Evolutionary conservation across 2,888 invertebrate genomes (phyloP).

Genomic region (Ceriagrion tenellum): DNA sequence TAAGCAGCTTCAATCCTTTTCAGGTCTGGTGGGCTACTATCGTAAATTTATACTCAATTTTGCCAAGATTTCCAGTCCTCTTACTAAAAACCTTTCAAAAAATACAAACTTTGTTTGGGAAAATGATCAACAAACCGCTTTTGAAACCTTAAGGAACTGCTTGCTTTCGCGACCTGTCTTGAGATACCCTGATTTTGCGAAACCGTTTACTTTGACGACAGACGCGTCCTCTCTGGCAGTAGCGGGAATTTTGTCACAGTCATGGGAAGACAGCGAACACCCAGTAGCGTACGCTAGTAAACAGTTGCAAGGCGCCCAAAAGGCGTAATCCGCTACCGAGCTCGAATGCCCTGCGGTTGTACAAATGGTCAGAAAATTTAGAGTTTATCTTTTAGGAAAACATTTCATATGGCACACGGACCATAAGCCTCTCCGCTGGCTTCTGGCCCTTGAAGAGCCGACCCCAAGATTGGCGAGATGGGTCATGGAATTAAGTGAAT

Average conservation of each 20-base stretch:
- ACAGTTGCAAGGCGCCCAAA: constrained; percentile 19
- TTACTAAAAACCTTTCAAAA: constrained; percentile 13
- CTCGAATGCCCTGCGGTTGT: constrained; percentile 30
- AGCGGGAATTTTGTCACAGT: constrained; percentile 22
- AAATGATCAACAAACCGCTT: constrained; percentile 16
- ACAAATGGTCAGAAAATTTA: constrained; percentile 16
- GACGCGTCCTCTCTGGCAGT: constrained; percentile 25
- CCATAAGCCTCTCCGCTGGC: constrained; percentile 28
- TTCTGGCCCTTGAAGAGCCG: constrained; percentile 9
- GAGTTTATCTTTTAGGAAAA: constrained; percentile 28
- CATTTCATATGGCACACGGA: constrained; percentile 28
- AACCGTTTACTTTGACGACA: constrained; percentile 15
- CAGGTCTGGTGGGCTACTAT: constrained; percentile 8
- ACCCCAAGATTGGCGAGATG: constrained; percentile 24
- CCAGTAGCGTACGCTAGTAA: constrained; percentile 36
- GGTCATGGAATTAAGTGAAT: no score
- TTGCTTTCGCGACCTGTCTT: constrained; percentile 3
- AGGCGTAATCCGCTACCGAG: constrained; percentile 33
- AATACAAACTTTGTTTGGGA: constrained; percentile 17
- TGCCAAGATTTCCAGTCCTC: constrained; percentile 14
- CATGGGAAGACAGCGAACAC: constrained; percentile 28
- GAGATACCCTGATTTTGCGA: constrained; percentile 24
- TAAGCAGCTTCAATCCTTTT: constrained; percentile 27
- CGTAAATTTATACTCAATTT: constrained; percentile 22
- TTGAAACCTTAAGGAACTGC: constrained; percentile 20